Percentiles rank a stretch among this genome's conserved stretches.
phyloP scores from a whole-genome alignment of 2,113 vertebrate species.

The Tympanuchus pallidicinctus region DNA sequence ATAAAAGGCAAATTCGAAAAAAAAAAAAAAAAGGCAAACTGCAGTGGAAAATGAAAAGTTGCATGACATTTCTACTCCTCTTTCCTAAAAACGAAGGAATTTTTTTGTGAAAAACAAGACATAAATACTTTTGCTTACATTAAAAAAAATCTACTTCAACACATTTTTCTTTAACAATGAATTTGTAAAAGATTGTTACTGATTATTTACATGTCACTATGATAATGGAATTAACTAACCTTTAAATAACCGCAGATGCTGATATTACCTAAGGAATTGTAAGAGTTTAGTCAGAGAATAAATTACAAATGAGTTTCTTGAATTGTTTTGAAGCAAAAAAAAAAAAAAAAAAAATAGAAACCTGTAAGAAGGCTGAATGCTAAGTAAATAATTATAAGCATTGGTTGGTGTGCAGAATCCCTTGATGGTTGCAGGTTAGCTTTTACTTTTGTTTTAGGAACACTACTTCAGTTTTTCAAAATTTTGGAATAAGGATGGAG shows the following conservation, averaged over 20 bases:
- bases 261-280: neutral
- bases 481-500: neutral
- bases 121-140: neutral
- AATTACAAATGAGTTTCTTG: neutral
- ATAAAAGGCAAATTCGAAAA: neutral
- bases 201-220: neutral
- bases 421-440: neutral
- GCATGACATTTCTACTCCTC: neutral
- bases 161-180: neutral
- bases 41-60: neutral
- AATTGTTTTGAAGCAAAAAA: neutral
- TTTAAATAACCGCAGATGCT: neutral
- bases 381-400: neutral
- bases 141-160: neutral
- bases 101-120: fast-evolving
- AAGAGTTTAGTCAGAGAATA: neutral
- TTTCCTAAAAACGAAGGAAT: neutral
- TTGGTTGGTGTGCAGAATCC: neutral
- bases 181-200: neutral
- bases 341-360: neutral
- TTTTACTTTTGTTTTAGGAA: neutral
- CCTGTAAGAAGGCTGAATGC: neutral
- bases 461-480: neutral
- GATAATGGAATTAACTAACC: neutral
- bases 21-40: neutral